phyloP scores from a whole-genome alignment of 2,888 invertebrate species.

The Caenorhabditis panamensis region DNA sequence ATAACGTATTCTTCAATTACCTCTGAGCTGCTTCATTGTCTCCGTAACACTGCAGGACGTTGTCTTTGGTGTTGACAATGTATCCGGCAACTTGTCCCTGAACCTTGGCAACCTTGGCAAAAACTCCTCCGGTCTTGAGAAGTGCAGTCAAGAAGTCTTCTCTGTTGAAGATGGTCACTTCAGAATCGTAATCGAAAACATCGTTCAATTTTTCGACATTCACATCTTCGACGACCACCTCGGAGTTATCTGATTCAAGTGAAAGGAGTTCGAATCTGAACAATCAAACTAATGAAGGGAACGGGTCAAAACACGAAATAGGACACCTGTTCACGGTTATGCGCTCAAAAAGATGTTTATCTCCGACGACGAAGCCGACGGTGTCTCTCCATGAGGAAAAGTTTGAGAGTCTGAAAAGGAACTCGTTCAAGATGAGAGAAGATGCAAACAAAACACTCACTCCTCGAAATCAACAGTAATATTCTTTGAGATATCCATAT shows the following conservation, averaged over 20 bases:
- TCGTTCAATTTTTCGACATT: conserved; percentile 60
- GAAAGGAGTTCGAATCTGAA: conserved; percentile 66
- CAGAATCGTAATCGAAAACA: conserved; percentile 69
- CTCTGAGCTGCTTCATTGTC: conserved; percentile 69
- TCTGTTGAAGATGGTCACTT: conserved; percentile 67
- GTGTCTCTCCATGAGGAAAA: conserved; percentile 75
- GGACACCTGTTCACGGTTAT: conserved; percentile 70
- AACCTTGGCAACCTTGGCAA: conserved; percentile 67
- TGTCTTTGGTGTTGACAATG: conserved; percentile 67
- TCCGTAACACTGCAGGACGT: conserved; percentile 78
- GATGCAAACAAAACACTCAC: conserved; percentile 26
- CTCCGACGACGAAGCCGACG: conserved; percentile 76
- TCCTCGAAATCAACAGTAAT: conserved; percentile 75
- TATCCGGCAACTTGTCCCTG: conserved; percentile 74
- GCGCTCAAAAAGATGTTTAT: conserved; percentile 70
- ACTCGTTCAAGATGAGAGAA: neutral
- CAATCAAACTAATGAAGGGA: neutral
- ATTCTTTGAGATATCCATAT: conserved; percentile 73
- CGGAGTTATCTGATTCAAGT: conserved; percentile 52
- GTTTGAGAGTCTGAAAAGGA: conserved; percentile 46
- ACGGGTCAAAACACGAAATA: neutral
- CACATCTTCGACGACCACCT: conserved; percentile 50
- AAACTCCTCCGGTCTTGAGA: conserved; percentile 57
- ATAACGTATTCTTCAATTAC: conserved; percentile 35
- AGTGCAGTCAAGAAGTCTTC: conserved; percentile 65